Evolutionary conservation across 2,888 invertebrate genomes (phyloP).

Genomic region (Rhyacophila evoluta): DNA sequence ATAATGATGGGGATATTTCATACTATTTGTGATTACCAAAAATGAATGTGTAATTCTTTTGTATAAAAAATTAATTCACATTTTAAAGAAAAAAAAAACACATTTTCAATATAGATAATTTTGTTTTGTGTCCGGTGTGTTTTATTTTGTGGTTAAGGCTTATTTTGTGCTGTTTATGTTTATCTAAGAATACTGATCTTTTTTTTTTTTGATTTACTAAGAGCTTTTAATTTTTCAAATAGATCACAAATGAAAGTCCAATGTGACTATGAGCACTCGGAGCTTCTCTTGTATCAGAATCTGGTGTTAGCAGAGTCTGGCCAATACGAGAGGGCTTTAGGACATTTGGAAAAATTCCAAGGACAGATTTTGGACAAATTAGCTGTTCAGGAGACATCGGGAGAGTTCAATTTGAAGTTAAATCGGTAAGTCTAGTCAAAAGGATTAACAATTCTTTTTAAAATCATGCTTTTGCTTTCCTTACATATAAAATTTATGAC

Average conservation of each 20-base stretch:
- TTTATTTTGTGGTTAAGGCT: not conserved
- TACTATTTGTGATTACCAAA: too few species aligned
- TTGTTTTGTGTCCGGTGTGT: too few species aligned
- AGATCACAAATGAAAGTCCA: constrained; percentile 79
- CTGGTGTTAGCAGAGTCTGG: constrained; percentile 96
- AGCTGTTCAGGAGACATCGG: constrained; percentile 92
- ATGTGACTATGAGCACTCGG: constrained; percentile 96
- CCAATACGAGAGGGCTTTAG: constrained; percentile 86
- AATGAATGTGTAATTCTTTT: too few species aligned
- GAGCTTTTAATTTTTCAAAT: too few species aligned
- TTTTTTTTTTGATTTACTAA: not conserved
- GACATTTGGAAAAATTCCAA: constrained; percentile 88
- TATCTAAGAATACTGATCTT: not conserved
- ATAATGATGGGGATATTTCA: too few species aligned
- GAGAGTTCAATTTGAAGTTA: constrained; percentile 78
- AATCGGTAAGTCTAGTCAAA: constrained; percentile 69
- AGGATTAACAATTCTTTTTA: too few species aligned
- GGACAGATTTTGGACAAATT: constrained; percentile 95
- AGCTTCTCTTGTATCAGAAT: constrained; percentile 96
- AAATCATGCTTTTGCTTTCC: too few species aligned
- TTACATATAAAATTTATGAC: too few species aligned
- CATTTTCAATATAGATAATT: too few species aligned
- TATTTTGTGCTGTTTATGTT: not conserved
- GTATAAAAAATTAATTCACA: too few species aligned
- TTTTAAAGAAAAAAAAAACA: too few species aligned